phyloP scores from a whole-genome alignment of 2,888 invertebrate genomes.

The Lasioglossum morio region DNA sequence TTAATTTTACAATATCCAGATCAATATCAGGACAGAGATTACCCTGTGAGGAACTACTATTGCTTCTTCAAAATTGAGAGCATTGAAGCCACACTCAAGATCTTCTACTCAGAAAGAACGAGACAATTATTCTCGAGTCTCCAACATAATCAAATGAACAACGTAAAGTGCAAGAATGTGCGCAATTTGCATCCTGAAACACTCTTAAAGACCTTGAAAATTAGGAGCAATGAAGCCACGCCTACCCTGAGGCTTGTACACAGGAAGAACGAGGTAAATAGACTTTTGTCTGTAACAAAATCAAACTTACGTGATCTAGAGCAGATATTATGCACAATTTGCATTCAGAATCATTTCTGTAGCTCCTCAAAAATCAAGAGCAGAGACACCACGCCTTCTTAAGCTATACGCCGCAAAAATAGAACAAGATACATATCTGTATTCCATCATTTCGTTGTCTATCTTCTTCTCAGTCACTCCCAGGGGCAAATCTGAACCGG shows the following conservation, averaged over 20 bases:
- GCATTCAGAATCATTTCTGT: neutral
- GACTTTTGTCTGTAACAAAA: neutral
- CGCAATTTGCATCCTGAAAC: neutral
- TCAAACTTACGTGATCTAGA: neutral
- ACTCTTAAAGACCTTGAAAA: neutral
- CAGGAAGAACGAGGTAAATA: neutral
- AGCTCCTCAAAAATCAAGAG: neutral
- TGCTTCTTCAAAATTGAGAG: neutral
- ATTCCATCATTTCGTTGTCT: neutral
- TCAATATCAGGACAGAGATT: no score
- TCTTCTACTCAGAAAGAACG: neutral
- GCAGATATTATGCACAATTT: no score
- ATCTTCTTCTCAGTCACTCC: neutral
- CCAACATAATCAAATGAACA: neutral
- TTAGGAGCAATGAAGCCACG: neutral
- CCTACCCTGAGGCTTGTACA: neutral
- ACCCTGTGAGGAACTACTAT: neutral
- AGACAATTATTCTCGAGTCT: neutral
- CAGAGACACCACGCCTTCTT: neutral
- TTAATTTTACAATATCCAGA: neutral
- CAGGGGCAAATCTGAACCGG: neutral
- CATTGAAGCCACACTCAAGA: neutral
- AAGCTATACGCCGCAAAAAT: neutral
- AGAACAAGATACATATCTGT: neutral
- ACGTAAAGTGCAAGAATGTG: neutral